phyloP scores from a whole-genome alignment of 2,888 invertebrate species.

The Emesis furor region DNA sequence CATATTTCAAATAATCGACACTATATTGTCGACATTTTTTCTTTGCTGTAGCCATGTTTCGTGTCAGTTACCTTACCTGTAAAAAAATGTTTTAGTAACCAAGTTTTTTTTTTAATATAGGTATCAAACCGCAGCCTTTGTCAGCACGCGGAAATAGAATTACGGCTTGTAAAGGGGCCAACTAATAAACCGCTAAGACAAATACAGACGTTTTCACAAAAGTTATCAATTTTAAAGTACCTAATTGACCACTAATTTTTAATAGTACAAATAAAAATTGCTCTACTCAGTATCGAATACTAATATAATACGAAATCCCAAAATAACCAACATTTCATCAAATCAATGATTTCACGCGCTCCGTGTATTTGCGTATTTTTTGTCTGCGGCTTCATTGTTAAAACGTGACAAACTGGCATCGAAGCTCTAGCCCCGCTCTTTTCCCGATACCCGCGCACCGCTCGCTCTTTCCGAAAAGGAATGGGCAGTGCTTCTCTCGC shows the following conservation, averaged over 20 bases:
- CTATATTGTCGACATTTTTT: no score
- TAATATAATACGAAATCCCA: not conserved
- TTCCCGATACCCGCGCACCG: not conserved
- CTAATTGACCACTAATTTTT: not conserved
- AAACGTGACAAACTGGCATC: not conserved
- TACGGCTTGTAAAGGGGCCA: no score
- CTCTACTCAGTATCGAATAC: not conserved
- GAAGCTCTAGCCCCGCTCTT: not conserved
- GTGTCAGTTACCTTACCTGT: no score
- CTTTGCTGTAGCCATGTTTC: no score
- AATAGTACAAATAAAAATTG: not conserved
- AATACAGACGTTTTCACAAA: not conserved
- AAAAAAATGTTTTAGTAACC: no score
- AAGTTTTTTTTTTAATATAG: no score
- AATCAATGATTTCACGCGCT: not conserved
- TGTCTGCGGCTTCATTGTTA: not conserved
- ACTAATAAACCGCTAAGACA: no score
- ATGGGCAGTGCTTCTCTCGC: not conserved
- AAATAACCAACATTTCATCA: not conserved
- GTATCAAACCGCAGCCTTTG: no score
- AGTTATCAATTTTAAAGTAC: not conserved
- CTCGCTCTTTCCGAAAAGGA: not conserved
- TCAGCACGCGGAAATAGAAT: no score
- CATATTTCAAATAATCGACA: no score
- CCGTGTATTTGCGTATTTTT: not conserved